These are phyloP conservation scores for Heliconius nattereri DNA, from an alignment of 1,140 invertebrate species.

Conservation along the genomic window DNA sequence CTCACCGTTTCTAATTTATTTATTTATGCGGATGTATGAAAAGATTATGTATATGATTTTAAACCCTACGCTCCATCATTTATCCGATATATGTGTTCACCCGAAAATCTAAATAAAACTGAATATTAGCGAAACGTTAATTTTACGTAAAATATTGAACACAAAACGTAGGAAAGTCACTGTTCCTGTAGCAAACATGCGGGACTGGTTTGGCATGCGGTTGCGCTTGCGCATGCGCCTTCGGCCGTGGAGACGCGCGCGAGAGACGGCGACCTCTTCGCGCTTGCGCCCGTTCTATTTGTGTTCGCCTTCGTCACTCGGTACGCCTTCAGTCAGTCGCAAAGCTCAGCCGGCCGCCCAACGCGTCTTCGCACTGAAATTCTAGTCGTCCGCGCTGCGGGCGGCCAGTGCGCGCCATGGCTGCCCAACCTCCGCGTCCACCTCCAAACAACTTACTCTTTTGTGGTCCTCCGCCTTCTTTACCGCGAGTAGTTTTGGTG, in stretches of 20 bases:
- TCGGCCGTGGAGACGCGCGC: slow-evolving; percentile 78
- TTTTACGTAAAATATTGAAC: background rate
- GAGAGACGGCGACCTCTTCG: slow-evolving; percentile 78
- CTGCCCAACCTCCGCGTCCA: slow-evolving; percentile 76
- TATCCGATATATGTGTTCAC: slow-evolving; percentile 64
- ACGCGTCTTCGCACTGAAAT: slow-evolving; percentile 68
- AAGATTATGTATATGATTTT: slow-evolving; percentile 49
- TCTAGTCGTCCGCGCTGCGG: slow-evolving; percentile 60
- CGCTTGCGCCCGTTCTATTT: slow-evolving; percentile 79
- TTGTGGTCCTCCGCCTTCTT: slow-evolving; percentile 61
- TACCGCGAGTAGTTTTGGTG: slow-evolving; percentile 66
- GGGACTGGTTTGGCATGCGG: slow-evolving; percentile 74
- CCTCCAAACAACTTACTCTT: slow-evolving; percentile 71
- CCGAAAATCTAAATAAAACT: slow-evolving; percentile 60
- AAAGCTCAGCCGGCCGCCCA: slow-evolving; percentile 75
- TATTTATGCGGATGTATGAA: slow-evolving; percentile 60
- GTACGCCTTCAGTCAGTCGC: slow-evolving; percentile 77
- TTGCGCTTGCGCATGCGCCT: slow-evolving; percentile 76
- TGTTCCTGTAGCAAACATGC: slow-evolving; percentile 48
- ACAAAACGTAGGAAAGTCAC: background rate
- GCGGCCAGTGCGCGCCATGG: slow-evolving; percentile 73
- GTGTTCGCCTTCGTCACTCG: slow-evolving; percentile 76
- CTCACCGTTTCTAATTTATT: slow-evolving; percentile 57
- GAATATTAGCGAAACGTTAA: background rate
- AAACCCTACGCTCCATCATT: slow-evolving; percentile 61